phyloP scores from a whole-genome alignment of 2,888 invertebrate species.

The Caenorhabditis sp. region DNA sequence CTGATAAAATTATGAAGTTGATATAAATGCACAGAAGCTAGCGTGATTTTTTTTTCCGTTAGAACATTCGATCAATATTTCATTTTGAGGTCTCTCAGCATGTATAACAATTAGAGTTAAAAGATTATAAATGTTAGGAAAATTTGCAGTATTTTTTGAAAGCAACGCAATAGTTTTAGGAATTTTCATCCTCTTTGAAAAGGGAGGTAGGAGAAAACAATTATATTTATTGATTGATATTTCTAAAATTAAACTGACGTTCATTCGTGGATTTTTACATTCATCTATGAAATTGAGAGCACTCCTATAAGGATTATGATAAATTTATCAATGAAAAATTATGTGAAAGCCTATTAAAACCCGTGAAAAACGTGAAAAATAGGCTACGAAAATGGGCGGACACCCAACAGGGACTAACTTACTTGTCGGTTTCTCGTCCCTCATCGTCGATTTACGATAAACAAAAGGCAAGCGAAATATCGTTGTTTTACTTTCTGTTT shows the following conservation, averaged over 20 bases:
- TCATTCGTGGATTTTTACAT: background rate
- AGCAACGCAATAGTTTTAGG: too few relatives aligned
- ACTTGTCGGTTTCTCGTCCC: conserved; percentile 4
- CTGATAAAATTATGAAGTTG: too few relatives aligned
- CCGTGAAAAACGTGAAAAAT: conserved; percentile 18
- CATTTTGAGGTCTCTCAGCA: too few relatives aligned
- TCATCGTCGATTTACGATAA: conserved; percentile 22
- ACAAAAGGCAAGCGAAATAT: conserved; percentile 6
- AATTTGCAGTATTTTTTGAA: too few relatives aligned
- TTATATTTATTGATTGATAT: background rate
- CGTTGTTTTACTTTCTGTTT: conserved; percentile 9
- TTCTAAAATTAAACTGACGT: background rate
- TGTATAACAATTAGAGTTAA: too few relatives aligned
- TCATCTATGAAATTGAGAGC: background rate
- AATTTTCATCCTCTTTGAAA: too few relatives aligned
- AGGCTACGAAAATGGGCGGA: conserved; percentile 35
- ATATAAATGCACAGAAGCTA: too few relatives aligned
- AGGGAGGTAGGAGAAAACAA: background rate
- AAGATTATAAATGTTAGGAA: too few relatives aligned
- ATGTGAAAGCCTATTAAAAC: background rate
- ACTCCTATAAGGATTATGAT: background rate
- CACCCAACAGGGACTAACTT: conserved; percentile 7
- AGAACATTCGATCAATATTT: too few relatives aligned
- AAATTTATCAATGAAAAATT: background rate
- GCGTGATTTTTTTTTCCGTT: too few relatives aligned